A percentile compares a stretch with the other conserved stretches of the same genome.
Conservation (phyloP, 2,797 vertebrate genomes). For the Nyctibius grandis region DNA sequence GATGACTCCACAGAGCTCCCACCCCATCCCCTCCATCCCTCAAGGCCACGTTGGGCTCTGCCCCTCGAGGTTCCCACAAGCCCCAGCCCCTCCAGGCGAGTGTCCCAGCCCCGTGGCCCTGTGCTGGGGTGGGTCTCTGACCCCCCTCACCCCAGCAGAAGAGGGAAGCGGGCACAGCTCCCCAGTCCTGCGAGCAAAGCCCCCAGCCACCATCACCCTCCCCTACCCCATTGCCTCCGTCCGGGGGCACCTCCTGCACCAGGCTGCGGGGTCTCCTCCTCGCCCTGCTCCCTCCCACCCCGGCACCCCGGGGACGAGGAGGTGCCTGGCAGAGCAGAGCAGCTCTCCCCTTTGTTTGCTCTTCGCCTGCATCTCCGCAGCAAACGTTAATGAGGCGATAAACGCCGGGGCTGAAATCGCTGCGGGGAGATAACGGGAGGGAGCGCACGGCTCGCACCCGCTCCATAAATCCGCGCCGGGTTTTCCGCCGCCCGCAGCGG, state of each 20-base stretch:
- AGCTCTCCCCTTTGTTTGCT: neutral
- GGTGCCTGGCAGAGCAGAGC: no score
- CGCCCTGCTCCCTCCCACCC: accelerated
- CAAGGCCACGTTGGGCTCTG: neutral
- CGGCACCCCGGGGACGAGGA: no score
- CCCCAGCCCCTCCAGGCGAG: neutral
- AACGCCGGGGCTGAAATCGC: neutral
- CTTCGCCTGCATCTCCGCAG: neutral
- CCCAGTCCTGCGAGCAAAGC: neutral
- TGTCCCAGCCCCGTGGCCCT: accelerated
- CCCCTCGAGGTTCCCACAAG: neutral
- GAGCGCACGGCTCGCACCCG: neutral
- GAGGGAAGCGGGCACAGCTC: accelerated
- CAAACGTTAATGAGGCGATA: neutral
- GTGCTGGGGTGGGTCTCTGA: neutral
- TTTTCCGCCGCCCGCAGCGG: neutral
- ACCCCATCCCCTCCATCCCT: accelerated
- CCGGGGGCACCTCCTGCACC: no score
- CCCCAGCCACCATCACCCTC: accelerated
- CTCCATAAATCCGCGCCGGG: accelerated
- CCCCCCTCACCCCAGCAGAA: neutral
- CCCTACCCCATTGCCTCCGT: accelerated
- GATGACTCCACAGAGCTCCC: accelerated
- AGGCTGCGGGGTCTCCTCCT: no score
- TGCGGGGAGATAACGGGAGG: neutral